Evolutionary conservation across 2,797 vertebrate genomes (phyloP), one percentile per base, ranked within the genome.

Genomic region (Macropus fuliginosus): DNA sequence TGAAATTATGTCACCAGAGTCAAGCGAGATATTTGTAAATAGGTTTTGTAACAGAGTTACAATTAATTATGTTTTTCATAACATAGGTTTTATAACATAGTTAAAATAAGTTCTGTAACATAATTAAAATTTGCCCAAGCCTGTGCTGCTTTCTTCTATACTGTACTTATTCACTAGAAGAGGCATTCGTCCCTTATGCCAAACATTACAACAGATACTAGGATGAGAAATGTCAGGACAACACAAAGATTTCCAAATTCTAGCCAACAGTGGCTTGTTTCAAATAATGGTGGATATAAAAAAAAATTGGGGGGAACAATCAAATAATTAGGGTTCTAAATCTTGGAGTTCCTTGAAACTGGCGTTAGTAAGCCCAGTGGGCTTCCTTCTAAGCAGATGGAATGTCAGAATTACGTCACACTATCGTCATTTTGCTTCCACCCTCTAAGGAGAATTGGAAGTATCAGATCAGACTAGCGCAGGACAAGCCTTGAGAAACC

Each of bases 271-370:
- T 54, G 27, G 46, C 57, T 95, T 94, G 91, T 89, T 91, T 54
- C 92, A 93, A 96, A 91, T 92, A 57, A 87, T 5, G 90, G 55
- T 50, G 95, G 55, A 93, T 56, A 5, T 54, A 90, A 93, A 11
- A 94, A 91, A 74, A 24, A 55, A 14, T 55, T 55, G 50, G 50
- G 50, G 50, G 95, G 31, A 31, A 56, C 27, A 91, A 10, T 74
- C 46, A 94, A 95, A 92, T 50, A 93, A 94, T 14, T 56, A 52
- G 11, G 92, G 92, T 94, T 91, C 92, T 11, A 93, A 92, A 21
- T 74, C n/a, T 89, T 57, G 21, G 50, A 50, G 87, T 95, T 93
- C 62, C 94, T 66, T 94, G 52, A 96, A 94, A 92, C 6, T n/a
- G 13, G 34, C 34, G n/a, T 66, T 66, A 66, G 13, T n/a, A n/a